phyloP scores from a whole-genome alignment of 2,113 vertebrate species.

The Syngnathoides biaculeatus region DNA sequence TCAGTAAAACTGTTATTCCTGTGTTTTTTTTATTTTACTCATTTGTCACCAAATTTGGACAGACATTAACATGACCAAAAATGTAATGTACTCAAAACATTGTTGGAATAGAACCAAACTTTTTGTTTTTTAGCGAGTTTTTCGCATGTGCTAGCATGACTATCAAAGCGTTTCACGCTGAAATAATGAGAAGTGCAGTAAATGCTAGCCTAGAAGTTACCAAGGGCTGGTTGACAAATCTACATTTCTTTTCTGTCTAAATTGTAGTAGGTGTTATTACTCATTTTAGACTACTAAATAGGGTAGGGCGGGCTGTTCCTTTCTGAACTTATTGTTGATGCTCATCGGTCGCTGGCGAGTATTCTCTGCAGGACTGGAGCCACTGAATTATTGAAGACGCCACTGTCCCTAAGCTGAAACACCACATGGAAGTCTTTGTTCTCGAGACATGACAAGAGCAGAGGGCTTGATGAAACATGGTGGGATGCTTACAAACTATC shows the following conservation, averaged over 20 bases:
- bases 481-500: constrained; percentile 60
- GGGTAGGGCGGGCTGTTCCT: neutral
- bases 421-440: constrained; percentile 58
- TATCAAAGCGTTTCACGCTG: too few relatives aligned
- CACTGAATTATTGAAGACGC: constrained; percentile 66
- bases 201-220: too few relatives aligned
- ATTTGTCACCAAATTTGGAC: too few relatives aligned
- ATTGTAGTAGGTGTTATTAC: constrained; percentile 18
- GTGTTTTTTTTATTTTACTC: too few relatives aligned
- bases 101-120: too few relatives aligned
- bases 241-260: neutral
- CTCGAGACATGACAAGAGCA: constrained; percentile 50
- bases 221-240: too few relatives aligned
- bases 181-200: too few relatives aligned
- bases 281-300: constrained; percentile 1
- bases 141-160: too few relatives aligned
- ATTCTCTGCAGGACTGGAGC: constrained; percentile 56
- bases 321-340: constrained; percentile 24
- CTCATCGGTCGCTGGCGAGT: constrained; percentile 59
- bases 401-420: constrained; percentile 50
- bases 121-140: too few relatives aligned
- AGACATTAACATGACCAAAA: too few relatives aligned
- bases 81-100: too few relatives aligned
- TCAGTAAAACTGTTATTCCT: neutral
- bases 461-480: constrained; percentile 58